Conservation (phyloP, 1,140 invertebrate genomes). For the Chlorops oryzae region DNA sequence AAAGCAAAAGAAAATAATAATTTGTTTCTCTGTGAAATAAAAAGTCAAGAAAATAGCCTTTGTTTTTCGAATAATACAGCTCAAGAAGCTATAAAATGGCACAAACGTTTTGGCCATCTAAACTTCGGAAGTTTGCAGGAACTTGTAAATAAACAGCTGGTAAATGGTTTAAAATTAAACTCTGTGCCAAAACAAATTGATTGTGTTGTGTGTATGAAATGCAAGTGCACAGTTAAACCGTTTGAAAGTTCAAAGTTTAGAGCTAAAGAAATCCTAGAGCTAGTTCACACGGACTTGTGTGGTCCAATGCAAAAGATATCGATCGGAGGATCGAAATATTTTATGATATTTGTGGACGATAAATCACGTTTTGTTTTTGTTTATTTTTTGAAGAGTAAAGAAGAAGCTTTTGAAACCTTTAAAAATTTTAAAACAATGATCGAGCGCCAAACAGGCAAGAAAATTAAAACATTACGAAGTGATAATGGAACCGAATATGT, state of each 20-base stretch:
- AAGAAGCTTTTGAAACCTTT: background rate
- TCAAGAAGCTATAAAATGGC: background rate
- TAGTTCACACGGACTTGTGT: slow-evolving; percentile 27
- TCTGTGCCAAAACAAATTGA: too few species aligned
- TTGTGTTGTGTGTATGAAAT: too few species aligned
- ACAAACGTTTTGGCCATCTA: too few species aligned
- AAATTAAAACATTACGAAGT: slow-evolving; percentile 6
- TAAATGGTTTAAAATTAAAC: too few species aligned
- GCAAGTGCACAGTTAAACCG: background rate
- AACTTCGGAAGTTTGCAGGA: too few species aligned
- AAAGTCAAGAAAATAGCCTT: background rate
- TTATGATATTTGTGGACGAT: slow-evolving; percentile 8
- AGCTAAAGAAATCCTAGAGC: background rate
- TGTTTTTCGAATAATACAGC: background rate
- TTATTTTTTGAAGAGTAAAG: slow-evolving; percentile 5
- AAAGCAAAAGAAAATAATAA: background rate
- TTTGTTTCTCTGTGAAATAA: background rate
- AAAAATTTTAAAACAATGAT: slow-evolving; percentile 9
- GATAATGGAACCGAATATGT: slow-evolving; percentile 9
- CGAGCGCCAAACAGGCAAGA: slow-evolving; percentile 7
- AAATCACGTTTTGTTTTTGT: slow-evolving; percentile 2
- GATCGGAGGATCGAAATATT: background rate
- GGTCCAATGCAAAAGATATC: slow-evolving; percentile 29
- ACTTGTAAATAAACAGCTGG: too few species aligned
- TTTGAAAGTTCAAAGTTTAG: background rate